phyloP scores from a whole-genome alignment of 2,797 vertebrate genomes.

The Macroramphosus scolopax region DNA sequence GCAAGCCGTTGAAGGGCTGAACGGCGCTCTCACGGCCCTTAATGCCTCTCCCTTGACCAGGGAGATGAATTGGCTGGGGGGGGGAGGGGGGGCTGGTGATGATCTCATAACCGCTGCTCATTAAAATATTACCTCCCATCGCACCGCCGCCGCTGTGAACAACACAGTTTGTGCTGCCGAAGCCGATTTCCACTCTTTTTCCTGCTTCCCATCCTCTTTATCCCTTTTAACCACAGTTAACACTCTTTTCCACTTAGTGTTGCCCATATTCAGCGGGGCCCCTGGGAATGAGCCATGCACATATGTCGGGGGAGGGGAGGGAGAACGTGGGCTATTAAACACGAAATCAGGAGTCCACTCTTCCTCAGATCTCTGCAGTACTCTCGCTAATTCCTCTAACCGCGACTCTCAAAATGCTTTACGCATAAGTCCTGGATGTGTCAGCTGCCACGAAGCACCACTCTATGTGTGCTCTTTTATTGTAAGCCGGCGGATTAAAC shows the following conservation, averaged over 20 bases:
- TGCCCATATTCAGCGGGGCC: conserved; percentile 40
- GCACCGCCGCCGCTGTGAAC: conserved; percentile 12
- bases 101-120: conserved; percentile 39
- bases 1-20: too few species aligned
- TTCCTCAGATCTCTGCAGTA: conserved; percentile 35
- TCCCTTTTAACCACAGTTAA: conserved; percentile 66
- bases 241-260: conserved; percentile 63
- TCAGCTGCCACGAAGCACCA: conserved; percentile 18
- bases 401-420: conserved; percentile 27
- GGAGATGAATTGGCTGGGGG: conserved; percentile 22
- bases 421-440: conserved; percentile 25
- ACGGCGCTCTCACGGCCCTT: not conserved
- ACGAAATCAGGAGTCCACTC: conserved; percentile 46
- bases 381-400: conserved; percentile 56
- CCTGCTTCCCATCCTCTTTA: conserved; percentile 30
- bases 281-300: conserved; percentile 19
- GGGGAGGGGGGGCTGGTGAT: conserved; percentile 12
- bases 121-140: conserved; percentile 56
- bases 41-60: conserved; percentile 13
- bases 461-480: conserved; percentile 38
- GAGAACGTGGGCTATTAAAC: conserved; percentile 42
- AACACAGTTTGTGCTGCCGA: conserved; percentile 12
- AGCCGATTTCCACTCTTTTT: conserved; percentile 36
- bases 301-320: conserved; percentile 20
- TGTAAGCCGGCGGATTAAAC: conserved; percentile 57